Conservation (phyloP, 2,888 invertebrate genomes). For the Stenodera caucasica region DNA sequence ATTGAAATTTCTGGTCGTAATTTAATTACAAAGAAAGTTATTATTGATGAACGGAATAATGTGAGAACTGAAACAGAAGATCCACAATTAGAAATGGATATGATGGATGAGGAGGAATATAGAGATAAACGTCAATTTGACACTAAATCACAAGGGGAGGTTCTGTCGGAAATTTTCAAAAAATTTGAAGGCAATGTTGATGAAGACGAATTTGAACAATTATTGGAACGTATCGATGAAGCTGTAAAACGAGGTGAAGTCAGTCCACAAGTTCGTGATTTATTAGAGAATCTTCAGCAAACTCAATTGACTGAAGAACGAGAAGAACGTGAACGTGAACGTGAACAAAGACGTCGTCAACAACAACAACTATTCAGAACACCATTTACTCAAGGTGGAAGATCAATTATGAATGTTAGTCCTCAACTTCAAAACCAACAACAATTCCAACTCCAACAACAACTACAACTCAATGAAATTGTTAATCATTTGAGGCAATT, state of each 20-base stretch:
- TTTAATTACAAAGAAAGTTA: constrained; percentile 31
- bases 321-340: neutral
- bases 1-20: constrained; percentile 33
- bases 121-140: constrained; percentile 12
- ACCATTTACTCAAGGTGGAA: no score
- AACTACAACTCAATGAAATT: neutral
- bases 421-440: no score
- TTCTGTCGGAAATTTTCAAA: constrained; percentile 31
- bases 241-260: constrained; percentile 33
- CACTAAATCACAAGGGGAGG: constrained; percentile 23
- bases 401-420: no score
- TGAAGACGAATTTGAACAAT: constrained; percentile 28
- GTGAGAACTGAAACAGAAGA: constrained; percentile 14
- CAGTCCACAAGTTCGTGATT: constrained; percentile 25
- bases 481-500: neutral
- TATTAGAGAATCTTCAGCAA: constrained; percentile 9
- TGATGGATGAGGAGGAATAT: constrained; percentile 19
- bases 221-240: constrained; percentile 30
- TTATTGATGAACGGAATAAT: constrained; percentile 30
- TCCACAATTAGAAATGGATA: neutral
- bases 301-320: constrained; percentile 1
- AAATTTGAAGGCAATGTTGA: constrained; percentile 35
- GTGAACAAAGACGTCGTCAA: neutral
- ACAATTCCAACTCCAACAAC: neutral
- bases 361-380: neutral